Evolutionary conservation across 1,140 invertebrate species (phyloP).

Genomic region (Drosophila obscura): DNA sequence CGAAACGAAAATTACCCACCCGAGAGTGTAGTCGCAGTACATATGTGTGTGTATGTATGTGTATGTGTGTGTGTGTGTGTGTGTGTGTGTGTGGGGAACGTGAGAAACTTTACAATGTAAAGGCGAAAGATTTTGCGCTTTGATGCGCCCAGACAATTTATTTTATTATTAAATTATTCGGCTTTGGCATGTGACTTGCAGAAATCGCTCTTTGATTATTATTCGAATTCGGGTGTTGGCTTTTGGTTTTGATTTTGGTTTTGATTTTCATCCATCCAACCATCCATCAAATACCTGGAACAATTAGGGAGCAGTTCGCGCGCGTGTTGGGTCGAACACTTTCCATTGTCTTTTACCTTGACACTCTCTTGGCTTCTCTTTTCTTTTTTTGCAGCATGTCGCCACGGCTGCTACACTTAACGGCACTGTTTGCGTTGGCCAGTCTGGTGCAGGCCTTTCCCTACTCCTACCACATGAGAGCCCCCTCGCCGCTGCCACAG

Average conservation of each 20-base stretch:
- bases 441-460: slow-evolving; percentile 30
- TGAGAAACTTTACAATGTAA: slow-evolving; percentile 75
- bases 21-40: neutral
- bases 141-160: slow-evolving; percentile 77
- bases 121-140: slow-evolving; percentile 69
- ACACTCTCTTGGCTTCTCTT: slow-evolving; percentile 19
- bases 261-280: slow-evolving; percentile 9
- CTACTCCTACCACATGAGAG: slow-evolving; percentile 41
- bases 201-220: slow-evolving; percentile 51
- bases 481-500: no score
- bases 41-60: neutral
- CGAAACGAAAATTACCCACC: slow-evolving; percentile 53
- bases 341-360: slow-evolving; percentile 48
- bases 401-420: slow-evolving; percentile 23
- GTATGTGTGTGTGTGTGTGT: neutral
- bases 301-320: slow-evolving; percentile 43
- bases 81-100: slow-evolving; percentile 49
- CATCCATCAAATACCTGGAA: slow-evolving; percentile 61
- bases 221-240: slow-evolving; percentile 32
- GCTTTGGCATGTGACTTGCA: slow-evolving; percentile 75
- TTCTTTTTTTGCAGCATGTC: slow-evolving; percentile 36
- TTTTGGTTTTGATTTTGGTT: slow-evolving; percentile 21
- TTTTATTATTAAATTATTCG: slow-evolving; percentile 81
- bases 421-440: slow-evolving; percentile 23
- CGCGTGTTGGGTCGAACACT: slow-evolving; percentile 53